These are phyloP conservation scores for Dynastes grantii DNA, from an alignment of 2,888 invertebrate species.

Conservation along the genomic window DNA sequence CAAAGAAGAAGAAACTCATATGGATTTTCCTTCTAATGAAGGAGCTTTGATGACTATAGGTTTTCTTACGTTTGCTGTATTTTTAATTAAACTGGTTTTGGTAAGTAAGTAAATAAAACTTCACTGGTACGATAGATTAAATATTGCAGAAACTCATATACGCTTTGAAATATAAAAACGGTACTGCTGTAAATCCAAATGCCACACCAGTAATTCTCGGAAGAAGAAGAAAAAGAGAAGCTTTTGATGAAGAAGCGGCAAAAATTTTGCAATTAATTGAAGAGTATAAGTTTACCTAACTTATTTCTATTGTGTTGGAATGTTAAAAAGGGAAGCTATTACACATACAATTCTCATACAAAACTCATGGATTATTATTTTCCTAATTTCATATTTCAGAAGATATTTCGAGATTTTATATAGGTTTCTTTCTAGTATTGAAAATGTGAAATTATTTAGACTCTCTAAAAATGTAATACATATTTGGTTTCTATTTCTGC, in stretches of 20 bases:
- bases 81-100: slow-evolving; percentile 86
- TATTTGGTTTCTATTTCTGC: too few species aligned
- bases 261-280: slow-evolving; percentile 65
- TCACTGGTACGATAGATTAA: slow-evolving; percentile 69
- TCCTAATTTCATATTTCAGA: too few species aligned
- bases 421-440: too few species aligned
- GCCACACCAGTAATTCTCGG: slow-evolving; percentile 56
- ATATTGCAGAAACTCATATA: slow-evolving; percentile 75
- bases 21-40: slow-evolving; percentile 87
- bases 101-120: slow-evolving; percentile 71
- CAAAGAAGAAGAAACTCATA: slow-evolving; percentile 70
- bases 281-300: slow-evolving; percentile 59
- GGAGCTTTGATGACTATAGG: slow-evolving; percentile 88
- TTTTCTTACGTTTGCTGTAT: slow-evolving; percentile 89
- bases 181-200: slow-evolving; percentile 64
- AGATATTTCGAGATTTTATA: too few species aligned
- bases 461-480: too few species aligned
- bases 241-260: slow-evolving; percentile 56
- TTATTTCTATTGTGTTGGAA: neutral
- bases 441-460: too few species aligned
- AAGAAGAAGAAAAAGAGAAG: slow-evolving; percentile 61
- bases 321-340: too few species aligned
- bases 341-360: too few species aligned
- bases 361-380: too few species aligned
- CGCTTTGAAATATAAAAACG: slow-evolving; percentile 76